Conservation (phyloP, 2,113 vertebrate genomes). For the Cercopithecus mona region DNA sequence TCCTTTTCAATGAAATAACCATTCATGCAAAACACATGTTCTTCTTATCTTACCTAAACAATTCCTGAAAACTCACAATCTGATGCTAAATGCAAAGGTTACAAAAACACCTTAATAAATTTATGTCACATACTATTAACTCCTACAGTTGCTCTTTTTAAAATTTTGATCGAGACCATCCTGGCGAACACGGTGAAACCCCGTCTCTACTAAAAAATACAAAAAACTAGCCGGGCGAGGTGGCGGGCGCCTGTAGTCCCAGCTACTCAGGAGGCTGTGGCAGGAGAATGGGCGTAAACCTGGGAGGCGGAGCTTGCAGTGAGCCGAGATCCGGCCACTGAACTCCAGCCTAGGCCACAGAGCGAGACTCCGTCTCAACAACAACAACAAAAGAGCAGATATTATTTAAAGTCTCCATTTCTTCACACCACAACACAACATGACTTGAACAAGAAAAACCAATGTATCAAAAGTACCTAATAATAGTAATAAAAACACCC, state of each 20-base stretch:
- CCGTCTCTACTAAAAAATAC: no score
- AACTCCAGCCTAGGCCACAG: no score
- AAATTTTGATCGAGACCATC: neutral
- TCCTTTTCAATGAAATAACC: conserved; percentile 16
- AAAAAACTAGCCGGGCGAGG: no score
- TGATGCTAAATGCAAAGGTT: neutral
- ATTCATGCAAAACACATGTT: neutral
- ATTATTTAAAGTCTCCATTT: neutral
- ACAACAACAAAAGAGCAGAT: neutral
- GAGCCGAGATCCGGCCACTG: no score
- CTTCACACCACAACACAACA: neutral
- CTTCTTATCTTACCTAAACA: neutral
- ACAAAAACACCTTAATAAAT: neutral
- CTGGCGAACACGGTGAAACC: no score
- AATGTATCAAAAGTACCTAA: neutral
- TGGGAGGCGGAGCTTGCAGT: no score
- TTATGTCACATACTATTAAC: conserved; percentile 35
- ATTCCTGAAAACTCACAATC: conserved; percentile 1
- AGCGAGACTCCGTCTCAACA: no score
- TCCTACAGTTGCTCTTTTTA: neutral
- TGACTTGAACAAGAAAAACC: conserved; percentile 19
- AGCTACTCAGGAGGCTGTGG: no score
- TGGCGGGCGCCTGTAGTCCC: no score
- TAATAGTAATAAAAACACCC: neutral
- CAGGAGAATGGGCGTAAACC: no score